Percentiles rank a stretch among this genome's conserved stretches.
phyloP scores from a whole-genome alignment of 2,113 vertebrate species.

The Podarcis raffonei region DNA sequence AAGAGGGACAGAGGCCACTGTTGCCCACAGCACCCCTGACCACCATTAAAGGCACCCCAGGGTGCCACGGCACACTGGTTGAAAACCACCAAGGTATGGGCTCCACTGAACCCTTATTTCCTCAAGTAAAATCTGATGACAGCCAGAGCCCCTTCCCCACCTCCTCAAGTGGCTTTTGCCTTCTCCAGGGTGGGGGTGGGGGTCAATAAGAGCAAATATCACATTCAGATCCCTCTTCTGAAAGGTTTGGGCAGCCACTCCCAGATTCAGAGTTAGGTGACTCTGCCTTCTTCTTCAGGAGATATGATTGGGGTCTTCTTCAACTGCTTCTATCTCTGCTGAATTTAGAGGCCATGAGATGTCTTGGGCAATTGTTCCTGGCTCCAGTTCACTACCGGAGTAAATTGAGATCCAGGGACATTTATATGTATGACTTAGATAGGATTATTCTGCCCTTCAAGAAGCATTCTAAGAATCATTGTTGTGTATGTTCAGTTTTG shows the following conservation, averaged over 20 bases:
- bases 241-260: no score
- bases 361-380: background rate
- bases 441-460: accelerated
- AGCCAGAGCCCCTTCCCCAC: background rate
- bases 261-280: background rate
- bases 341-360: background rate
- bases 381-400: background rate
- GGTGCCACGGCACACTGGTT: no score
- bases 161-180: background rate
- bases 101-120: no score
- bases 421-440: background rate
- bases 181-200: no score
- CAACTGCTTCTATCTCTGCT: no score
- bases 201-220: no score
- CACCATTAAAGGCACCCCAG: no score
- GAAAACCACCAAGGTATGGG: no score
- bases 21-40: no score
- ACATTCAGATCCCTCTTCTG: background rate
- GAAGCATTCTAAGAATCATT: background rate
- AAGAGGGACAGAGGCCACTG: no score
- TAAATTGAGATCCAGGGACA: background rate
- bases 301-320: no score
- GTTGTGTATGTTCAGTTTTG: no score
- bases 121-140: background rate
- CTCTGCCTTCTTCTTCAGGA: background rate